A percentile compares a stretch with the other conserved stretches of the same genome.
phyloP scores from a whole-genome alignment of 1,140 invertebrate species.

The Protaetia brevitarsis region DNA sequence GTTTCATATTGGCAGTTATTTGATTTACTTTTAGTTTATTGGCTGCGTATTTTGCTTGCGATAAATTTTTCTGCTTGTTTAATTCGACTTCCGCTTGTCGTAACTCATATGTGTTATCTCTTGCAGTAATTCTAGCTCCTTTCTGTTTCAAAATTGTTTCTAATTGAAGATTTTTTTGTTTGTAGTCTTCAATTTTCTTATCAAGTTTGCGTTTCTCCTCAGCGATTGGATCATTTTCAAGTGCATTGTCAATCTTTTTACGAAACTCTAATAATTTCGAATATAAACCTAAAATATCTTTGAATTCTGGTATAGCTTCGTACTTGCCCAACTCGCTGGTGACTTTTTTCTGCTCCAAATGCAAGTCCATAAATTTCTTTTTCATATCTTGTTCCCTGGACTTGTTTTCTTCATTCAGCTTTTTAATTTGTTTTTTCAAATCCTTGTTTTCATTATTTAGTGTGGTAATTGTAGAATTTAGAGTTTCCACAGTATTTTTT shows the following conservation, averaged over 20 bases:
- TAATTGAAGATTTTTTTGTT: not conserved
- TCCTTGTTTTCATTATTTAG: not conserved
- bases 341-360: not conserved
- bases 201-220: not conserved
- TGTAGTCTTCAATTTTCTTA: not conserved
- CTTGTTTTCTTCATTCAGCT: not conserved
- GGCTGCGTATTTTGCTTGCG: not conserved
- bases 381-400: conserved; percentile 7
- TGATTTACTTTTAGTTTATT: not conserved
- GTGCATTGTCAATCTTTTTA: not conserved
- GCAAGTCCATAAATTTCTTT: not conserved
- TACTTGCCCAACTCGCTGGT: conserved; percentile 1
- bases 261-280: conserved; percentile 4
- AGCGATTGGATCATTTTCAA: not conserved
- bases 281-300: conserved; percentile 14
- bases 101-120: not conserved
- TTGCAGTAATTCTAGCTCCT: not conserved
- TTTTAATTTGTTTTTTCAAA: conserved; percentile 10
- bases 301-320: conserved; percentile 1
- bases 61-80: not conserved
- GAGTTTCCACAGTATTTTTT: not conserved
- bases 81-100: conserved; percentile 4
- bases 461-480: not conserved
- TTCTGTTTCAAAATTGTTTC: not conserved
- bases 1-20: not conserved